phyloP scores from a whole-genome alignment of 2,113 vertebrate genomes.

The Nipponia nippon region DNA sequence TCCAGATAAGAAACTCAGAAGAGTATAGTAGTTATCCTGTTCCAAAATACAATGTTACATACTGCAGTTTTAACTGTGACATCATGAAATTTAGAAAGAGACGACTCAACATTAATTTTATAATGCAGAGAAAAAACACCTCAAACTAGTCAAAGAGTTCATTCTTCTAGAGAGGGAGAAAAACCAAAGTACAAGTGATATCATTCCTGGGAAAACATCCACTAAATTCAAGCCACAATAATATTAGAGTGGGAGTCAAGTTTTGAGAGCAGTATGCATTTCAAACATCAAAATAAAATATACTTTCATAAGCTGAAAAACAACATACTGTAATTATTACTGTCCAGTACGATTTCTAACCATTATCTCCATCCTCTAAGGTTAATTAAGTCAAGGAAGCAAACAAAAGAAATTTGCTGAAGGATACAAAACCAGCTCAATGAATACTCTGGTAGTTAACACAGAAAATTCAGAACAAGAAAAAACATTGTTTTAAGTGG shows the following conservation, averaged over 20 bases:
- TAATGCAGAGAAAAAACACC: background rate
- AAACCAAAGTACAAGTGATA: background rate
- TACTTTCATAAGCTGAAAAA: background rate
- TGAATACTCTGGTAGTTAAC: background rate
- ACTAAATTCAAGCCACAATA: background rate
- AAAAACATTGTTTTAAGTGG: background rate
- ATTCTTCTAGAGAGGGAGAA: background rate
- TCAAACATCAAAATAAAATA: background rate
- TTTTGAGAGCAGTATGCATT: background rate
- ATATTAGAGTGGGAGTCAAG: background rate
- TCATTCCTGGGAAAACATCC: background rate
- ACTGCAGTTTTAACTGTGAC: background rate
- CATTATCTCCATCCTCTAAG: background rate
- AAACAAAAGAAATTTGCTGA: background rate
- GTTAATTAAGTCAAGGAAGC: background rate
- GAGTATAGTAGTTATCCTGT: background rate
- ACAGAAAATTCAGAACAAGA: background rate
- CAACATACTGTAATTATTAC: background rate
- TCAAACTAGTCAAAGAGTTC: background rate
- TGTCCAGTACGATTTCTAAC: background rate
- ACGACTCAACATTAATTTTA: background rate
- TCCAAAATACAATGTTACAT: slow-evolving; percentile 7
- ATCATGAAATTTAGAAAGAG: background rate
- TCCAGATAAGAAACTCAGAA: background rate
- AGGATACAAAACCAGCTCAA: background rate